phyloP scores from a whole-genome alignment of 2,113 vertebrate genomes.

The Strigops habroptila region DNA sequence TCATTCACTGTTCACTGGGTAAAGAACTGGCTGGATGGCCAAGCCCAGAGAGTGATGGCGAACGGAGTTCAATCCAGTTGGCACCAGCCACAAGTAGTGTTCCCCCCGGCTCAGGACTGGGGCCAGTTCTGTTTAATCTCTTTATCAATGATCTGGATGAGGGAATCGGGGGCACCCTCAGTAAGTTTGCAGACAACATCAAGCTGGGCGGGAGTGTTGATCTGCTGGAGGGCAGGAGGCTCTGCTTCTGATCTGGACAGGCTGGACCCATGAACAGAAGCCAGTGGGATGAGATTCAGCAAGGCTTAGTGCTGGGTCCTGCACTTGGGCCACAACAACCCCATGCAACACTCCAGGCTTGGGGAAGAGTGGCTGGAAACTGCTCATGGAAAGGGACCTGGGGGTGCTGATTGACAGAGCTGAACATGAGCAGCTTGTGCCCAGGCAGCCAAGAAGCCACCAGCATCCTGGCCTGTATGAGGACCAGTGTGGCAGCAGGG shows the following conservation, averaged over 20 bases:
- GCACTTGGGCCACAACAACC: background rate
- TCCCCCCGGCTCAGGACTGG: no score
- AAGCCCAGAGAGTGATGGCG: no score
- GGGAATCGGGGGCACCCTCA: background rate
- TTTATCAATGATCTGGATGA: background rate
- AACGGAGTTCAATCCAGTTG: no score
- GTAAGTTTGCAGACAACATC: background rate
- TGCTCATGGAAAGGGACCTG: background rate
- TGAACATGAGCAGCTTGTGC: background rate
- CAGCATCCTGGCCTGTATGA: background rate
- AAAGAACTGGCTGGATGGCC: no score
- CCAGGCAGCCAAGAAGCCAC: background rate
- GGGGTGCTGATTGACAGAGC: background rate
- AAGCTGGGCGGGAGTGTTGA: background rate
- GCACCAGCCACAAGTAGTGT: no score
- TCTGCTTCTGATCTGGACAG: no score
- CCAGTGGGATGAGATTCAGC: no score
- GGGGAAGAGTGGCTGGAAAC: background rate
- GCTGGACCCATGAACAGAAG: no score
- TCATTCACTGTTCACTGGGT: no score
- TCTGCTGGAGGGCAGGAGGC: background rate
- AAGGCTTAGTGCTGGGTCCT: no score
- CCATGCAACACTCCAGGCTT: background rate
- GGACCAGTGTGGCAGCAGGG: background rate
- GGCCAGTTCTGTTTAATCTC: no score